These are phyloP conservation scores for Staurois parvus DNA, from an alignment of 2,797 vertebrate genomes.

Conservation along the genomic window DNA sequence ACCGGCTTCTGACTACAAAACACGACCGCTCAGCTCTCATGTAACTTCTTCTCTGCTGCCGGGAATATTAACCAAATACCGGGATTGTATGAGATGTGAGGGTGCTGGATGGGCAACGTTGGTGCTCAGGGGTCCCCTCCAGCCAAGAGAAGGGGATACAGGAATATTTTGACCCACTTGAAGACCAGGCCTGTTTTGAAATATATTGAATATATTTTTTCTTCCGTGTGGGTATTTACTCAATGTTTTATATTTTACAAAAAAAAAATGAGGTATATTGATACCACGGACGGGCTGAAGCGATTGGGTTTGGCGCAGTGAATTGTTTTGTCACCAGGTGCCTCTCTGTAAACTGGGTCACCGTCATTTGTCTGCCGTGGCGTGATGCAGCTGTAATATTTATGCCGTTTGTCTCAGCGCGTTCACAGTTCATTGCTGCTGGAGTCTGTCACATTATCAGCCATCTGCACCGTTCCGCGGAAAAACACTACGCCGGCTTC, in stretches of 20 bases:
- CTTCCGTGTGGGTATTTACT: no score
- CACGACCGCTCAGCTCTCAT: not conserved
- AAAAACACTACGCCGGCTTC: no score
- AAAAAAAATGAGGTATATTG: no score
- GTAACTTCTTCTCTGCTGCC: not conserved
- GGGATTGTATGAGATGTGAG: not conserved
- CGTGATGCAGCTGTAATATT: constrained; percentile 41
- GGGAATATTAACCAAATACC: not conserved
- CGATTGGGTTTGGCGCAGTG: constrained; percentile 22
- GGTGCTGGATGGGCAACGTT: not conserved
- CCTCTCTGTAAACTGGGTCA: constrained; percentile 50
- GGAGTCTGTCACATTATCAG: constrained; percentile 36
- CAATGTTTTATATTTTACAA: no score
- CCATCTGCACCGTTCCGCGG: constrained; percentile 42
- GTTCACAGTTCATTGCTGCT: constrained; percentile 46
- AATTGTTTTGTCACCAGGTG: constrained; percentile 53
- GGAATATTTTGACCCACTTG: no score
- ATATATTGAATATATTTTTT: no score
- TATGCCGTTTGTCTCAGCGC: constrained; percentile 35
- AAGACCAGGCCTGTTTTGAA: no score
- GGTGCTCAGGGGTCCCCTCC: no score
- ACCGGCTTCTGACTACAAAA: not conserved
- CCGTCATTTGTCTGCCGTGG: constrained; percentile 54
- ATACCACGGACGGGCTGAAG: not conserved
- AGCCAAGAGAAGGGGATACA: no score